Conservation (phyloP, 2,888 invertebrate species). For the Pachycephus smyrnensis region DNA sequence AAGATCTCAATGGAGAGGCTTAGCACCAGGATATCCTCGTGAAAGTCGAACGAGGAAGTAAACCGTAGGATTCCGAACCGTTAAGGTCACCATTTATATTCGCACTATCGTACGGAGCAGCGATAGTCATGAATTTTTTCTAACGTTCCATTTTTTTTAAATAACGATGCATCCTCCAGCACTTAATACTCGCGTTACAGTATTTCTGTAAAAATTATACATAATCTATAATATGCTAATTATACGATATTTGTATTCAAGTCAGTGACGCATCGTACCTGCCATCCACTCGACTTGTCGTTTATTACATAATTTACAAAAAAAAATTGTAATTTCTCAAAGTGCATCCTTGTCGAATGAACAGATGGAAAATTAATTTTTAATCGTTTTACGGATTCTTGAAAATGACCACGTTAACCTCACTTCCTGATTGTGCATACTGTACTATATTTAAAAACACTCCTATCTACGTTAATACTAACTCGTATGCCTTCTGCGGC, state of each 20-base stretch:
- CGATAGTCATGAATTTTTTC: background rate
- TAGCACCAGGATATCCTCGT: background rate
- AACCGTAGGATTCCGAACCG: background rate
- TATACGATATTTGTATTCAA: background rate
- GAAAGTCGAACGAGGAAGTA: background rate
- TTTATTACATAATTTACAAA: background rate
- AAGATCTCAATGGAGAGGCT: background rate
- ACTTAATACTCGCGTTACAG: background rate
- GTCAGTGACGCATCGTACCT: background rate
- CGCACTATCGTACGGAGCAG: background rate
- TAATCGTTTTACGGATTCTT: background rate
- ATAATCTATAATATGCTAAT: background rate
- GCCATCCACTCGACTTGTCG: background rate
- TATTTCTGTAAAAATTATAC: background rate
- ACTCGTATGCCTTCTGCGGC: too few species aligned
- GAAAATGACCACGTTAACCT: background rate
- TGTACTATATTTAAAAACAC: background rate
- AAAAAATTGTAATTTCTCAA: background rate
- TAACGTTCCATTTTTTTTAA: background rate
- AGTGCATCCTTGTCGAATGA: background rate
- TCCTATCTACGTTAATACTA: background rate
- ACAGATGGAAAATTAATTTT: background rate
- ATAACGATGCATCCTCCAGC: background rate
- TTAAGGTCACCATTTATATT: slow-evolving; percentile 3
- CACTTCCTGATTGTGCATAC: background rate